Evolutionary conservation across 2,797 vertebrate species (phyloP).

Genomic region (Rhodeus uyekii): DNA sequence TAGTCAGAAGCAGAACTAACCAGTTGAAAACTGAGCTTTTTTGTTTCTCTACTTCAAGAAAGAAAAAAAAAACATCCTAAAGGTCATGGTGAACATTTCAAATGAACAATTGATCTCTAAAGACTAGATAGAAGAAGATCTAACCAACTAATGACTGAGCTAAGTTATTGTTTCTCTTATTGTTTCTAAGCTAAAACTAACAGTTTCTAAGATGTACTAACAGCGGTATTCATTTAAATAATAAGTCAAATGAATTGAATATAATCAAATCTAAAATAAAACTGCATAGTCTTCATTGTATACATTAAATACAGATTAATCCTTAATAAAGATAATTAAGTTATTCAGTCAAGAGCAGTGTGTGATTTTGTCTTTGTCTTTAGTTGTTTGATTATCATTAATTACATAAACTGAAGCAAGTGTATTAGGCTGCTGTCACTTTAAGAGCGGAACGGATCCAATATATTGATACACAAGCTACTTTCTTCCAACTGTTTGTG

Average conservation of each 20-base stretch:
- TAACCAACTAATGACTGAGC: too few relatives aligned
- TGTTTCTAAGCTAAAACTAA: too few relatives aligned
- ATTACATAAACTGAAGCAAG: background rate
- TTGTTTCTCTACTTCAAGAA: background rate
- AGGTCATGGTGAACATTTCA: background rate
- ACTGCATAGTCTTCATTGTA: too few relatives aligned
- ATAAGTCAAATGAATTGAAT: background rate
- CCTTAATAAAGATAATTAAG: too few relatives aligned
- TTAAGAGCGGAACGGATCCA: background rate
- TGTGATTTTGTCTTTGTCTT: background rate
- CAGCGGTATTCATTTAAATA: background rate
- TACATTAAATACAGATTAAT: too few relatives aligned
- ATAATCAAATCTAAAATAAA: too few relatives aligned
- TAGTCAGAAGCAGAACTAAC: background rate
- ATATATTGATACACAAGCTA: background rate
- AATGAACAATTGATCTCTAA: background rate
- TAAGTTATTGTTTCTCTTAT: too few relatives aligned
- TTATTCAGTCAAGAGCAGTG: too few relatives aligned
- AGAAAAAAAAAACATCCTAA: background rate
- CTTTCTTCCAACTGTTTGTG: background rate
- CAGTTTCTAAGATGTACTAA: too few relatives aligned
- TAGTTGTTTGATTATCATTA: background rate
- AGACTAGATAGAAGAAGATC: too few relatives aligned
- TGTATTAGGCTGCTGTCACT: background rate
- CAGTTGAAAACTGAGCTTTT: background rate